A percentile compares a stretch with the other conserved stretches of the same genome.
phyloP scores from a whole-genome alignment of 2,797 vertebrate genomes.

The Peromyscus eremicus region DNA sequence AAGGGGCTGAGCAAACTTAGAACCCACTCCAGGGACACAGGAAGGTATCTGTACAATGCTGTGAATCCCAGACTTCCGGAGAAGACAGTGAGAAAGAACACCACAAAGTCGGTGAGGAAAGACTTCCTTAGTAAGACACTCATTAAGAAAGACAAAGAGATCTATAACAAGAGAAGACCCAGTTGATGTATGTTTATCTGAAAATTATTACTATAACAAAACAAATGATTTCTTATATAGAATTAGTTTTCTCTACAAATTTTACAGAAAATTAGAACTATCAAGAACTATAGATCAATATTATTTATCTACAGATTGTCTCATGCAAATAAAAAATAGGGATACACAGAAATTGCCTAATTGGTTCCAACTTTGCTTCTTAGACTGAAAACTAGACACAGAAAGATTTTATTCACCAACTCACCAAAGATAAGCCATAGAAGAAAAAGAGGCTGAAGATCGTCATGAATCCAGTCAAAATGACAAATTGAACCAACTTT shows the following conservation, averaged over 20 bases:
- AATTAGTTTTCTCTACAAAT: not conserved
- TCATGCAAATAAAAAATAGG: not conserved
- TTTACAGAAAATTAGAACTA: too few relatives aligned
- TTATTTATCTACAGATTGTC: not conserved
- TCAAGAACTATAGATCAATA: not conserved
- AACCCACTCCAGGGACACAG: slow-evolving; percentile 74
- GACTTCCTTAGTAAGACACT: slow-evolving; percentile 72
- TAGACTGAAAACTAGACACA: not conserved
- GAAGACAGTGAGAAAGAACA: slow-evolving; percentile 67
- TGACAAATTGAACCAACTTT: slow-evolving; percentile 26
- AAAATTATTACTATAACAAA: not conserved
- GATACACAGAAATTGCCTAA: not conserved
- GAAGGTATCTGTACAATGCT: slow-evolving; percentile 70
- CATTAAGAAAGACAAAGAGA: slow-evolving; percentile 76
- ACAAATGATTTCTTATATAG: not conserved
- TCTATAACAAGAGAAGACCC: slow-evolving; percentile 62
- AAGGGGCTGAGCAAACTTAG: slow-evolving; percentile 79
- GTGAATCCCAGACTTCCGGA: slow-evolving; percentile 72
- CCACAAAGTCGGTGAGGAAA: slow-evolving; percentile 53
- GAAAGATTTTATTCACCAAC: not conserved
- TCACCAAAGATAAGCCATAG: slow-evolving; percentile 79
- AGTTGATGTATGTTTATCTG: not conserved
- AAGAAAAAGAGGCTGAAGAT: slow-evolving; percentile 73
- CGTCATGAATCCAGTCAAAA: slow-evolving; percentile 48
- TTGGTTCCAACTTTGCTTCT: not conserved